These are phyloP conservation scores for Ciconia nigra DNA, from an alignment of 2,797 vertebrate species.

Conservation along the genomic window DNA sequence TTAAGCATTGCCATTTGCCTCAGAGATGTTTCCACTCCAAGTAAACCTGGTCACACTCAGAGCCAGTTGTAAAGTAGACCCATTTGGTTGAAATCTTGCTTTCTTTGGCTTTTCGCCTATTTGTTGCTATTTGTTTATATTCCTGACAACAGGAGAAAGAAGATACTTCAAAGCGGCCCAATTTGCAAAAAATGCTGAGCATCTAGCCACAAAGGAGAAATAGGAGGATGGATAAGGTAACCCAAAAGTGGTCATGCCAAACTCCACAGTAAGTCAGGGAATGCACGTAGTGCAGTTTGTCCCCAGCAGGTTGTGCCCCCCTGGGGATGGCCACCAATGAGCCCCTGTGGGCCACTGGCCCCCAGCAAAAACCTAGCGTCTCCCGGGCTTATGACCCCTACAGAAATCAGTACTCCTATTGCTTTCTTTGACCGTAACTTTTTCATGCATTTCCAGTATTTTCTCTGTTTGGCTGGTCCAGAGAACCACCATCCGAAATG, in stretches of 20 bases:
- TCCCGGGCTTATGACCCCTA: neutral
- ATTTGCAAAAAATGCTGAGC: neutral
- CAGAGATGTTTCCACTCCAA: neutral
- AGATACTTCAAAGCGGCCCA: fast-evolving
- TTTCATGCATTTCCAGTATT: neutral
- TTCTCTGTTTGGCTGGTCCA: neutral
- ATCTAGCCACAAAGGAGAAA: neutral
- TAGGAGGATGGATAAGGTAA: neutral
- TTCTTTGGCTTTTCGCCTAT: neutral
- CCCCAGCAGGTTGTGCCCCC: fast-evolving
- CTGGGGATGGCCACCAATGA: neutral
- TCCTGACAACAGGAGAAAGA: fast-evolving
- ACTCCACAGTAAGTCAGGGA: neutral
- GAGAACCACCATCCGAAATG: neutral
- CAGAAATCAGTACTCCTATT: fast-evolving
- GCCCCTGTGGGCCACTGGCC: fast-evolving
- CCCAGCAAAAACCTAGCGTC: neutral
- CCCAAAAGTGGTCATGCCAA: neutral
- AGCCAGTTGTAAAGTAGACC: neutral
- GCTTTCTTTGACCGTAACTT: neutral
- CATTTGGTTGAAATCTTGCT: neutral
- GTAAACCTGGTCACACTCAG: neutral
- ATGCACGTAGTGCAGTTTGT: fast-evolving
- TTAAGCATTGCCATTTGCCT: neutral
- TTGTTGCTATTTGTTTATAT: neutral